These are phyloP conservation scores for Himalopsyche japonica DNA, from an alignment of 2,888 invertebrate species.

Conservation along the genomic window DNA sequence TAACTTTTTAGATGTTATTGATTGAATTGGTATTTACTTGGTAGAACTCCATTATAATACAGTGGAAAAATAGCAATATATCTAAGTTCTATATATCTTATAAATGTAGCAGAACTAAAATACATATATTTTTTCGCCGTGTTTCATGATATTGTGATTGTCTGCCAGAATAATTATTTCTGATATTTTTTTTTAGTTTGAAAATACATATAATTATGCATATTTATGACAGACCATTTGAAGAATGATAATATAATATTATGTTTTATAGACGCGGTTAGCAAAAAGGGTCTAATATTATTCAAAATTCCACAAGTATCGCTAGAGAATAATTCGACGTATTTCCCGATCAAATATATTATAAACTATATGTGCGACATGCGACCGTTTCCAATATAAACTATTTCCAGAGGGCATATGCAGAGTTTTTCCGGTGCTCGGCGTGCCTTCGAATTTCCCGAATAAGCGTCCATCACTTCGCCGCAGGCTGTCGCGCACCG, in stretches of 20 bases:
- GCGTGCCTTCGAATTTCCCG: neutral
- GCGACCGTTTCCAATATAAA: neutral
- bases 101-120: too few relatives aligned
- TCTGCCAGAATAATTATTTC: too few relatives aligned
- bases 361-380: neutral
- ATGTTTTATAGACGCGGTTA: neutral
- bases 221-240: neutral
- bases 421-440: neutral
- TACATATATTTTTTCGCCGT: too few relatives aligned
- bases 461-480: neutral
- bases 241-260: neutral
- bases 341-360: neutral
- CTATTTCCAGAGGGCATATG: neutral
- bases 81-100: too few relatives aligned
- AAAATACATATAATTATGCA: too few relatives aligned
- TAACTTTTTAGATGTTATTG: too few relatives aligned
- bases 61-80: too few relatives aligned
- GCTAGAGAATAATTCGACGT: neutral
- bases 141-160: too few relatives aligned
- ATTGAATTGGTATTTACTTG: too few relatives aligned
- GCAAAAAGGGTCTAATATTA: too few relatives aligned
- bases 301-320: neutral
- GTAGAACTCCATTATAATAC: too few relatives aligned
- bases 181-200: too few relatives aligned
- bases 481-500: neutral